Evolutionary conservation across 2,888 invertebrate species (phyloP).

Genomic region (Dolomedes plantarius): DNA sequence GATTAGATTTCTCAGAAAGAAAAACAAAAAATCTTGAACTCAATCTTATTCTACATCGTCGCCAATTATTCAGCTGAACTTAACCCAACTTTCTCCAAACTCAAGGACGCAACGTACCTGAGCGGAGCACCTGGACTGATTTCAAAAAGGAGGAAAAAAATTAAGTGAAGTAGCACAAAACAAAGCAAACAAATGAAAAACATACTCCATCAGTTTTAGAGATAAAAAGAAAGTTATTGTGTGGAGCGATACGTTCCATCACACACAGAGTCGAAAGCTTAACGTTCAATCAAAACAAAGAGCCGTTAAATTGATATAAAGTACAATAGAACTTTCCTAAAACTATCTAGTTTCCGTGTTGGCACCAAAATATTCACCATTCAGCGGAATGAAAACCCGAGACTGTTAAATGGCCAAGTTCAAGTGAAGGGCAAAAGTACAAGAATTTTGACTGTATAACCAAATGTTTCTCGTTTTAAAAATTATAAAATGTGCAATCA

Average conservation of each 20-base stretch:
- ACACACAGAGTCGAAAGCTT: background rate
- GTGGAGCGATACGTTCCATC: background rate
- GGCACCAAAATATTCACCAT: too few species aligned
- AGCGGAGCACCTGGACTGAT: background rate
- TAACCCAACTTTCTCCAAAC: background rate
- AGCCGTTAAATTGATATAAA: background rate
- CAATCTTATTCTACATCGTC: too few species aligned
- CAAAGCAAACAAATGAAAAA: background rate
- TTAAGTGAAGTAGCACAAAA: background rate
- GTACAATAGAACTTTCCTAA: too few species aligned
- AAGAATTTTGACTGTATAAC: too few species aligned
- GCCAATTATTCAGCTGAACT: background rate
- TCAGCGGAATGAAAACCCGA: too few species aligned
- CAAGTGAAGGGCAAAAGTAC: too few species aligned
- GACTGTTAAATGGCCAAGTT: too few species aligned
- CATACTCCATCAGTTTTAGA: background rate
- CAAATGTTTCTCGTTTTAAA: too few species aligned
- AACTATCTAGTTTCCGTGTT: too few species aligned
- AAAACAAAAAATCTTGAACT: too few species aligned
- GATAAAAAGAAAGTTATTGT: background rate
- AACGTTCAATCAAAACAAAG: background rate
- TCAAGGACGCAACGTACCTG: background rate
- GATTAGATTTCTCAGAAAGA: too few species aligned
- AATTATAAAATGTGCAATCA: too few species aligned
- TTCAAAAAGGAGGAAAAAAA: background rate